Base-by-base conservation (phyloP, 2,113 vertebrate species). In the Chaetura pelagica region DNA sequence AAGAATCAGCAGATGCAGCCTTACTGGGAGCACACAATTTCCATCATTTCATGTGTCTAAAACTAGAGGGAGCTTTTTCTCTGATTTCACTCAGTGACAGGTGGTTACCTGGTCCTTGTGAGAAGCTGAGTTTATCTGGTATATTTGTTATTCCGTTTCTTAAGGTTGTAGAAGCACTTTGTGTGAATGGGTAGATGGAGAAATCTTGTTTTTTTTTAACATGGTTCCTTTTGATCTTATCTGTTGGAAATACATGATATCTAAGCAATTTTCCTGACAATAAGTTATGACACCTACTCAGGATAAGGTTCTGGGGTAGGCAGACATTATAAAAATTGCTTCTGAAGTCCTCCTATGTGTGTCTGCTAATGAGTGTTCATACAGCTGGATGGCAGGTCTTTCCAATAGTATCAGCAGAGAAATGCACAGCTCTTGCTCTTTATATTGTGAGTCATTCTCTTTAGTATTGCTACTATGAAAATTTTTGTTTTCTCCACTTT, bases 371-470 rank as follows among this genome's bases (percentile, higher is more conserved):
- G 29, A 75, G 14, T 19, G 32, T 46, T 93, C 61, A 8, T 86
- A 29, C 15, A 61, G 51, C 35, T 75, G 67, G 57, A 46, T 62
- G 46, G 58, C 46, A 88, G 51, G 26, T 83, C 68, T 87, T 84
- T 76, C 44, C 81, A 90, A 54, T 3, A 22, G 15, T 14, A 49
- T 32, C 21, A 67, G 68, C 1, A 3, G 48, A 68, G 76, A 95
- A 87, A 77, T 30, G 59, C 21, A 4, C 29, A 90, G 3, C 15
- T 84, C 48, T 52, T 85, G 34, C 30, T 85, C 32, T 32, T 48
- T 74, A 18, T 51, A 17, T 89, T 96, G 90, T 95, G 85, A 96
- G 73, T 81, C 69, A 62, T 93, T 96, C 85, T 94, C 75, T 96
- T 96, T 95, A 80, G 62, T 55, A 59, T 46, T 93, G 77, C 62